Base-by-base conservation (phyloP, 2,888 invertebrate genomes). In the Protophormia terraenovae region DNA sequence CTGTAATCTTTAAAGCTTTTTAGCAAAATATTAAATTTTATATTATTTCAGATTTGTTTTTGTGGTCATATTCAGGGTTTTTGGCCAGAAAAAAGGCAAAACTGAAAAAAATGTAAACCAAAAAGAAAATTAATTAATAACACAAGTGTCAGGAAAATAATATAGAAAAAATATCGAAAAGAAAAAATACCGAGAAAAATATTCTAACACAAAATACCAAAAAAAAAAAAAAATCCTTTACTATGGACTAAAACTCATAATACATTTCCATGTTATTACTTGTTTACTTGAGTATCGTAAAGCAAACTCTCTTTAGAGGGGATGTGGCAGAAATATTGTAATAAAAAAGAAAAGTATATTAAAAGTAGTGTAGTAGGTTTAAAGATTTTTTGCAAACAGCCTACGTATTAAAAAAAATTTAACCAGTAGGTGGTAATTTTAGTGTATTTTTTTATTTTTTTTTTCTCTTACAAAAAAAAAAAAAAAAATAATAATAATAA, bases 71-170 rank as follows among this genome's bases (percentile, higher is more conserved):
- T 27, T 45, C 38, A 60, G 47, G 35, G 10, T 47, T 69, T 47
- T 72, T 19, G 4, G 32, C 58, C 27, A 19, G n/a, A 41, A 41
- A 19, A 53, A 8, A 53, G 4, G 4, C 6, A 71, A 58, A 41
- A 29, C 27, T 10, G 24, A 55, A 1, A 69, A 50, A 19, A n/a
- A 19, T n/a, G n/a, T n/a, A n/a, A n/a, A n/a, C n/a, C n/a, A n/a
- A 41, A 35, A 64, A 55, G 19, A 72, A 80, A 60, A 81, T 67
- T 81, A 75, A 75, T 81, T 75, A 73, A 50, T 66, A 67, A 62
- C 50, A 38, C 67, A 75, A 75, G 60, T 69, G 47, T 32, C 67
- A 69, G 55, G 12, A 69, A 24, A 32, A 19, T 16, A 47, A 19
- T 35, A 53, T 14, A 53, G 5, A 50, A 45, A 66, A 14, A 67